Evolutionary conservation across 2,113 vertebrate species (phyloP), one percentile per base, ranked within the genome.

Genomic region (Albula glossodonta): DNA sequence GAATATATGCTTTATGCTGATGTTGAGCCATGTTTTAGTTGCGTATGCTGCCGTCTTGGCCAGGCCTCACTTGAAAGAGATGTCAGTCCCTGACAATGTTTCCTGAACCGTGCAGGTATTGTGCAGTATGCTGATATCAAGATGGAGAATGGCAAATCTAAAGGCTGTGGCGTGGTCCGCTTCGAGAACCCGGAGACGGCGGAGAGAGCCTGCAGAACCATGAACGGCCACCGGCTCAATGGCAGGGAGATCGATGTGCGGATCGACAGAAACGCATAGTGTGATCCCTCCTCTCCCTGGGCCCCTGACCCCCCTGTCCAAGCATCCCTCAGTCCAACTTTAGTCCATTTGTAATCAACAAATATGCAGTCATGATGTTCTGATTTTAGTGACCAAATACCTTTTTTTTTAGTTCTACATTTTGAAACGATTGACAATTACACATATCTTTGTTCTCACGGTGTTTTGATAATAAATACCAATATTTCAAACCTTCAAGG

Each of bases 101-200:
- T 41, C 31, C 31, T 41, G 31, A 41, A 41, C 31, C 31, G 31
- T 41, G 31, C 31, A 41, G 31, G 31, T 41, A 41, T 98, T 0
- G 98, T 99, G 84, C 97, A 99, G 87, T 99, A 98, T 63, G 98
- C 98, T 0, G 98, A 99, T 88, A 99, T 99, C 87, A 99, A 99
- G 94, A 98, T 98, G 96, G 98, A 99, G 92, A 99, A 98, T 0
- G 98, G 98, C 22, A 99, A 99, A 87, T 99, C 98, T n/a, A 99
- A 99, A 93, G 98, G 98, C 49, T 99, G 98, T 19, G 98, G 98
- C 0, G 97, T 99, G 90, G 98, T 99, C 60, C 94, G 98, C 51
- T 99, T 99, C 9, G 98, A 99, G 90, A 98, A 93, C 2, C 98
- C 98, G 0, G 98, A 99, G 90, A 97, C 97, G 7, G 98, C 98